phyloP scores from a whole-genome alignment of 2,797 vertebrate genomes.

The Alcedo atthis region DNA sequence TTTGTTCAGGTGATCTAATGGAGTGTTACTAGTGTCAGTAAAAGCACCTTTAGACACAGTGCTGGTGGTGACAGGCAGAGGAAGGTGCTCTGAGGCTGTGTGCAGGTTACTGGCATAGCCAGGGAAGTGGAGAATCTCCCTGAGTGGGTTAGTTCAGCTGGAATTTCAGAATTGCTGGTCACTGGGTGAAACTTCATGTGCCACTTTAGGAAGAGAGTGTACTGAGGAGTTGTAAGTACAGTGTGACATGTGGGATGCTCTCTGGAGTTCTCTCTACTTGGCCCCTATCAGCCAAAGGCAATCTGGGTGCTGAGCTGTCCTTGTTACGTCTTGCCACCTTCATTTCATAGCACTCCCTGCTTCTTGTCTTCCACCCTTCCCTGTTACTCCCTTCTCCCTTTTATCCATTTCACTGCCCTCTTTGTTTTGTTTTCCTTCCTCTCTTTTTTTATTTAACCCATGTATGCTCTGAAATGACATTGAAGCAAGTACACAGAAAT shows the following conservation, averaged over 20 bases:
- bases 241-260: not conserved
- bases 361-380: not conserved
- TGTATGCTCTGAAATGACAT: not conserved
- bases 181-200: not conserved
- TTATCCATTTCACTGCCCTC: not conserved
- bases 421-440: not conserved
- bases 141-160: not conserved
- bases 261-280: not conserved
- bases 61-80: not conserved
- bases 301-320: not conserved
- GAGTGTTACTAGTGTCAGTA: not conserved
- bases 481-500: not conserved
- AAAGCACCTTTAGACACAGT: not conserved
- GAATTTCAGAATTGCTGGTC: not conserved
- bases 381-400: not conserved
- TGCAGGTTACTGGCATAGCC: not conserved
- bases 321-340: not conserved
- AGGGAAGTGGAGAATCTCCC: not conserved
- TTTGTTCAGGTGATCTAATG: not conserved
- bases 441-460: not conserved
- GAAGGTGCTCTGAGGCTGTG: not conserved
- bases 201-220: not conserved
- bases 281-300: not conserved
- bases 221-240: not conserved
- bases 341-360: not conserved